Evolutionary conservation across 2,797 vertebrate species (phyloP), one percentile per base, ranked within the genome.

Genomic region (Selene dorsalis): DNA sequence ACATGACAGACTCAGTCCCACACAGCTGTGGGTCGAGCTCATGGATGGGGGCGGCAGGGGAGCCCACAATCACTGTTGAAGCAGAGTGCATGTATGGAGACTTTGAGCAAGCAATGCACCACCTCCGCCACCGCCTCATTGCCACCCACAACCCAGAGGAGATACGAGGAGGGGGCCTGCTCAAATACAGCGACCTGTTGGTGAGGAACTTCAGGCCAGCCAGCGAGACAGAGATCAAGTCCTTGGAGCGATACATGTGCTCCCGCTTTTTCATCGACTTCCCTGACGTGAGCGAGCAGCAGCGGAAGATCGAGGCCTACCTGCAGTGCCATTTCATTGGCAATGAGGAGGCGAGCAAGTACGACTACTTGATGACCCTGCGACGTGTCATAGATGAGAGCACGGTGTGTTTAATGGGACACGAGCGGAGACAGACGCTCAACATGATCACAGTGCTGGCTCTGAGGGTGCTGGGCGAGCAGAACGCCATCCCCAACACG

Each of bases 221-320:
- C 6, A 95, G 96, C 2, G 94, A 98, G 88, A 93, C 92, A 0
- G 96, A 99, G 93, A 98, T 99, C 82, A 99, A 98, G 89, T 96
- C 92, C 6, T 81, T 98, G 75, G 97, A 99, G 86, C 96, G 98
- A 12, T 99, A 99, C 88, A 99, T 99, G 98, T 99, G 98, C 92
- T 99, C 98, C 41, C 95, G 98, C 47, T 99, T 99, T 93, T 99
- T 99, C 91, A 99, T 99, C 30, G 98, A 99, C 94, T 99, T 99
- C 78, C 96, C 98, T 0, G 96, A 98, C 10, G 95, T 99, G 28
- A 88, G 91, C 2, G 96, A 98, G 89, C 98, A 99, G 90, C 96
- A 97, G 83, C 95, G 95, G 61, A 98, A 98, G 92, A 97, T 99
- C 13, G 96, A 99, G 91, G 97, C 97, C 3, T 98, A 99, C 84